Conservation (phyloP, 2,797 vertebrate genomes). For the Cirrhinus mrigala region DNA sequence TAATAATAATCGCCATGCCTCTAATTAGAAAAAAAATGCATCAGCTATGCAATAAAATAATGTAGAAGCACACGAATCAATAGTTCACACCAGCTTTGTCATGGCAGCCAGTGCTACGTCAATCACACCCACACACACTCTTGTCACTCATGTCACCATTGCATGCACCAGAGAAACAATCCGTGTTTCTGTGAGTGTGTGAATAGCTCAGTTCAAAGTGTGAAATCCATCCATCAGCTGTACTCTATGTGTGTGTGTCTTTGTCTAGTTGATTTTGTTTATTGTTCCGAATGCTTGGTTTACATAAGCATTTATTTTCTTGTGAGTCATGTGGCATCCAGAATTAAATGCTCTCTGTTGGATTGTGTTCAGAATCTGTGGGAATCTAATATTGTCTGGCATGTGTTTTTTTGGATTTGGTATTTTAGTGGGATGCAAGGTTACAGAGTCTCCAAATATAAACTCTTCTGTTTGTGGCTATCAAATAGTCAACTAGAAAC, state of each 20-base stretch:
- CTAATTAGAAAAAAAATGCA: background rate
- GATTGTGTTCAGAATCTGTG: constrained; percentile 17
- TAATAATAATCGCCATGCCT: background rate
- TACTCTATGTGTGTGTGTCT: background rate
- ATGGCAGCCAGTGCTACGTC: background rate
- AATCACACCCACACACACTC: background rate
- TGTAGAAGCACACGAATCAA: background rate
- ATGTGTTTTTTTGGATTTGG: constrained; percentile 36
- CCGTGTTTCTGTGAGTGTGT: constrained; percentile 33
- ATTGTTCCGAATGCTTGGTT: constrained; percentile 27
- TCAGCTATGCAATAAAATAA: background rate
- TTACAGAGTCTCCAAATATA: constrained; percentile 15
- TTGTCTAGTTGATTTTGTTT: constrained; percentile 26
- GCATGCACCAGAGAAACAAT: background rate
- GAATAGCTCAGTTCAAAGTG: constrained; percentile 23
- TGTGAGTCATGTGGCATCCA: constrained; percentile 3
- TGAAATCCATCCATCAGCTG: background rate
- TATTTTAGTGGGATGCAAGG: constrained; percentile 23
- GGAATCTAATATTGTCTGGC: constrained; percentile 30
- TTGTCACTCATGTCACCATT: constrained; percentile 18
- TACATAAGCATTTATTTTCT: constrained; percentile 19
- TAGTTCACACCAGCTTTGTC: constrained; percentile 2
- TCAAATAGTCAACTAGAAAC: background rate
- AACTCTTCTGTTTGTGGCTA: background rate
- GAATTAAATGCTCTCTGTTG: constrained; percentile 11